Conservation (phyloP, 2,113 vertebrate species). For the Stegastes partitus region DNA sequence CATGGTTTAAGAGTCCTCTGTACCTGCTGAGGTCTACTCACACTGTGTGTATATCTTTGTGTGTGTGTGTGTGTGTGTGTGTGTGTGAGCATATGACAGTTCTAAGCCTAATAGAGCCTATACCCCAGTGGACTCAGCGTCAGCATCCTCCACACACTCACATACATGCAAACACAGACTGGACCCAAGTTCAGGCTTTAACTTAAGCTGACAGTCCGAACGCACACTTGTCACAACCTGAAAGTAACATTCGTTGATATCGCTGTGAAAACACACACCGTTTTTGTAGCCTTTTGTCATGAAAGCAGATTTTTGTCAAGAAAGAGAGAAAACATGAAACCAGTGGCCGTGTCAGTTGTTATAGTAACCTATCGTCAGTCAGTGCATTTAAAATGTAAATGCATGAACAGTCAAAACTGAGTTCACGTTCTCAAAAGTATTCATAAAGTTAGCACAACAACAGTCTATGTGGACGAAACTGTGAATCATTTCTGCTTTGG, state of each 20-base stretch:
- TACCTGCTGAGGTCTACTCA: conserved; percentile 18
- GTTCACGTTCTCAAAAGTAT: not conserved
- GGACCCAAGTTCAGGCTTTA: conserved; percentile 41
- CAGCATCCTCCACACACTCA: conserved; percentile 28
- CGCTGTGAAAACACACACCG: conserved; percentile 10
- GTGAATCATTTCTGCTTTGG: conserved; percentile 38
- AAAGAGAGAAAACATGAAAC: not conserved
- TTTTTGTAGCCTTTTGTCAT: conserved; percentile 24
- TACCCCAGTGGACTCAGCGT: conserved; percentile 33
- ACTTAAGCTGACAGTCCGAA: conserved; percentile 46
- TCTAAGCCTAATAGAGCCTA: conserved; percentile 47
- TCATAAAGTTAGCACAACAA: conserved; percentile 29
- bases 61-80: conserved; percentile 28
- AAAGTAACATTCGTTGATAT: conserved; percentile 34
- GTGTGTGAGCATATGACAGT: conserved; percentile 32
- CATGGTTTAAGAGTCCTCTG: conserved; percentile 35
- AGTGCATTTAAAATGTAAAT: too few relatives aligned
- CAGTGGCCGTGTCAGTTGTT: not conserved
- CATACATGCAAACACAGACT: conserved; percentile 15
- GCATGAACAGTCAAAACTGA: too few relatives aligned
- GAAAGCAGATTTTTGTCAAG: conserved; percentile 31
- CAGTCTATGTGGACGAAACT: conserved; percentile 33
- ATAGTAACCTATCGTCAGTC: not conserved
- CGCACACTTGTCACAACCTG: conserved; percentile 48
- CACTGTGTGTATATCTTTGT: conserved; percentile 2